Base-by-base conservation (phyloP, 2,888 invertebrate genomes). In the Xestia xanthographa region DNA sequence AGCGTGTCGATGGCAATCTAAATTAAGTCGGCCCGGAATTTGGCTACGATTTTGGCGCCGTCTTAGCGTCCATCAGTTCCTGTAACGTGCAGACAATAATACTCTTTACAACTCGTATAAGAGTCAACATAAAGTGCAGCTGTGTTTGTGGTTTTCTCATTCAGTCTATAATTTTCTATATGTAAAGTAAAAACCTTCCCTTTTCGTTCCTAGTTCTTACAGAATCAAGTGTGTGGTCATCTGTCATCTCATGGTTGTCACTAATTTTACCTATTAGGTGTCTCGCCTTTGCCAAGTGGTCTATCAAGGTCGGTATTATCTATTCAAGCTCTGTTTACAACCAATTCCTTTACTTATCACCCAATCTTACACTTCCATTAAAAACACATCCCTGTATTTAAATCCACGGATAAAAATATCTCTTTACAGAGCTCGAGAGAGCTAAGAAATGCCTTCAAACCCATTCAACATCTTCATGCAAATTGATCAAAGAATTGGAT, bases 401-500 rank as follows among this genome's bases (percentile, higher is more conserved):
- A 63, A 84, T 84, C 53, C 62, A 66, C 38, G n/a, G 53, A 63
- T n/a, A 84, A 56, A 77, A 53, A 63, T 48, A 53, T 63, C 48
- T 45, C 22, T 72, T 45, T 26, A 63, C 22, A 38, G 50, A 41
- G 38, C 34, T 74, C 66, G 29, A n/a, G 43, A 63, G 41, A 62
- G 45, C 66, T 14, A 66, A 60, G 75, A 66, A 82, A 81, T 85
- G 62, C 76, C 75, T 70, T 75, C 68, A 50, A 66, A 71, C 29
- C 82, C 68, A 67, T 82, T 82, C 81, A 80, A 82, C 70, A 71
- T 65, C 70, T 73, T 80, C 75, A 71, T 71, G 82, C 71, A 82
- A 85, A 82, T 82, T 82, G 82, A 82, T 82, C 77, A 85, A 85
- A 82, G 70, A 85, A 82, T 85, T 75, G 82, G 60, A 67, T 85